Conservation (phyloP, 1,140 invertebrate species). For the Trachymyrmex cornetzi region DNA sequence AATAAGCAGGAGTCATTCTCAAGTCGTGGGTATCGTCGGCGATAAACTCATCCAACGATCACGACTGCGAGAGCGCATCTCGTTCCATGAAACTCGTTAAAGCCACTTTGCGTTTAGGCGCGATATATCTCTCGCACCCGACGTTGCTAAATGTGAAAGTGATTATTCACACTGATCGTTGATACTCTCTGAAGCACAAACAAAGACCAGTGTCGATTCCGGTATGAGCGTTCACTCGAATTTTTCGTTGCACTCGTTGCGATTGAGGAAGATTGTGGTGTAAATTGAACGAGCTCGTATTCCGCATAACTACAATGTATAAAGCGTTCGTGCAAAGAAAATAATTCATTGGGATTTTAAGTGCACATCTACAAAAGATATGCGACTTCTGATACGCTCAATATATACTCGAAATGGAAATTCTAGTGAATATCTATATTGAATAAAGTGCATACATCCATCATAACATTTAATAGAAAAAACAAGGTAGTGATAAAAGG, state of each 20-base stretch:
- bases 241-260: neutral
- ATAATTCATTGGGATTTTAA: slow-evolving; percentile 7
- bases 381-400: neutral
- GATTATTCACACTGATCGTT: slow-evolving; percentile 32
- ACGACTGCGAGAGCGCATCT: slow-evolving; percentile 1
- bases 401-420: neutral
- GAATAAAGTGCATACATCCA: neutral
- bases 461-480: neutral
- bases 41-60: slow-evolving; percentile 13
- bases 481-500: neutral
- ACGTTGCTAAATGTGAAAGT: slow-evolving; percentile 51
- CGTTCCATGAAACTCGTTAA: slow-evolving; percentile 25
- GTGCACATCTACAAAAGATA: neutral
- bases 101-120: slow-evolving; percentile 18
- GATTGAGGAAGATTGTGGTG: neutral
- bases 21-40: neutral
- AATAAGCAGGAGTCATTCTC: slow-evolving; percentile 43
- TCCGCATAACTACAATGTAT: neutral
- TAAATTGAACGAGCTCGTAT: slow-evolving; percentile 5
- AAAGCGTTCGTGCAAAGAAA: neutral
- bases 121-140: slow-evolving; percentile 6
- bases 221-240: neutral
- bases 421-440: neutral
- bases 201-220: slow-evolving; percentile 20
- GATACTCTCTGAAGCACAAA: neutral